Evolutionary conservation across 1,140 invertebrate genomes (phyloP), one percentile per base, ranked within the genome.

Genomic region (Apolygus lucorum): DNA sequence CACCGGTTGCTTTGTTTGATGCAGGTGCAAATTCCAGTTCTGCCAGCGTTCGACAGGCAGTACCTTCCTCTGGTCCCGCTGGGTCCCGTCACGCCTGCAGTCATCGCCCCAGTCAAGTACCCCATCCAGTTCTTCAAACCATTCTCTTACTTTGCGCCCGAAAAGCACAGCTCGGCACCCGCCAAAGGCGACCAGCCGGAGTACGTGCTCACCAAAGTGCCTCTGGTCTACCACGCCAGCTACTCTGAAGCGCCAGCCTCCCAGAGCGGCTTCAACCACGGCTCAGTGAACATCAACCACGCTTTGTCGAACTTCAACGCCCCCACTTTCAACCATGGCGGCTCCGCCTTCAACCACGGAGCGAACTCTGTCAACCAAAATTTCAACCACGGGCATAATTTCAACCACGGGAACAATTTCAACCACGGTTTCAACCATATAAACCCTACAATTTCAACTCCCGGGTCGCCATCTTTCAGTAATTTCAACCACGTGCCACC

Each of bases 141-240:
- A 1, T 17, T 66, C 2, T 34, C 64, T 1, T 66, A 66, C 21
- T 42, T 21, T 17, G 17, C 29, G 17, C 64, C 64, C 4, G 64
- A 21, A 4, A 14, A 28, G 2, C n/a, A 17, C n/a, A n/a, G 17
- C 2, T n/a, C 21, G 17, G 28, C 26, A 17, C 64, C 64, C n/a
- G 21, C 17, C 1, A 66, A 66, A 34, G 24, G n/a, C 4, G 27
- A 29, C 13, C 64, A 34, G 27, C 64, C 64, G 2, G 64, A 66
- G 34, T 66, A 28, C 28, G 27, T 66, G 27, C 29, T 66, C 2
- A 66, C 64, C 1, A 66, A 66, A 66, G 64, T 66, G 1, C 64
- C 64, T 66, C 28, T 66, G 2, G 64, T 66, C n/a, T 66, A 66
- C 34, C 64, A 66, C 64, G 64, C 64, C 64, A 66, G 26, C 25